Percentiles rank a stretch among this genome's conserved stretches.
phyloP scores from a whole-genome alignment of 2,888 invertebrate species.

The Agrenia bidenticulata region DNA sequence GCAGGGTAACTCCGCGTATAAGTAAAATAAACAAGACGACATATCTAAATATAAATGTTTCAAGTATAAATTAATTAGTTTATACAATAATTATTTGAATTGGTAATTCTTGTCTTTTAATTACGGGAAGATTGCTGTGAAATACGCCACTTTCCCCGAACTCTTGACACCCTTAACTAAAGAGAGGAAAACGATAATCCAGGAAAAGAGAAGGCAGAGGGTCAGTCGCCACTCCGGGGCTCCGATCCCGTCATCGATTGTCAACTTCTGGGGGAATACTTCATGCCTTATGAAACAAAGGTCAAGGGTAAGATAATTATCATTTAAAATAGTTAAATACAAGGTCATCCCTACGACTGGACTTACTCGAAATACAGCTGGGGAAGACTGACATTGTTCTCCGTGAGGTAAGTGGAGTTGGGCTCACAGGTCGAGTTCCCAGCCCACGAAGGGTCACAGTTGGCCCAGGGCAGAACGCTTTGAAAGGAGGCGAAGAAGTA shows the following conservation, averaged over 20 bases:
- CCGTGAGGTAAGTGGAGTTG: slow-evolving; percentile 35
- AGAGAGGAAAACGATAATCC: slow-evolving; percentile 93
- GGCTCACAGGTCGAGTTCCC: slow-evolving; percentile 30
- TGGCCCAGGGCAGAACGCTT: slow-evolving; percentile 70
- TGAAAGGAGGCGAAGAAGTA: slow-evolving; percentile 73
- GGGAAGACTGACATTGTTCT: slow-evolving; percentile 38
- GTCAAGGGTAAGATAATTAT: background rate
- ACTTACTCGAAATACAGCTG: slow-evolving; percentile 44
- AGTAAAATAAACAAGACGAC: slow-evolving; percentile 73
- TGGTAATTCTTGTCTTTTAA: no score
- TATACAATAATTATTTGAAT: background rate
- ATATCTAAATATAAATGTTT: no score
- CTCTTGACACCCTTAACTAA: slow-evolving; percentile 95
- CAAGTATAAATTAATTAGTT: background rate
- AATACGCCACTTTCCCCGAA: slow-evolving; percentile 85
- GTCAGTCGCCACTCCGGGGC: slow-evolving; percentile 40
- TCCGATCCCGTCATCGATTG: slow-evolving; percentile 53
- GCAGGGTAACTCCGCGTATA: slow-evolving; percentile 61
- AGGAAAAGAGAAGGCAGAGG: slow-evolving; percentile 78
- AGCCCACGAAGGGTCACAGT: slow-evolving; percentile 64
- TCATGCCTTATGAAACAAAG: slow-evolving; percentile 34
- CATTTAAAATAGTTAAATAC: no score
- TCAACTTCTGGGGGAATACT: slow-evolving; percentile 30
- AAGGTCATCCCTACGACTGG: background rate
- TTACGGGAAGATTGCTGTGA: slow-evolving; percentile 90